Evolutionary conservation across 1,140 invertebrate species (phyloP), one percentile per base, ranked within the genome.

Genomic region (Battus philenor): DNA sequence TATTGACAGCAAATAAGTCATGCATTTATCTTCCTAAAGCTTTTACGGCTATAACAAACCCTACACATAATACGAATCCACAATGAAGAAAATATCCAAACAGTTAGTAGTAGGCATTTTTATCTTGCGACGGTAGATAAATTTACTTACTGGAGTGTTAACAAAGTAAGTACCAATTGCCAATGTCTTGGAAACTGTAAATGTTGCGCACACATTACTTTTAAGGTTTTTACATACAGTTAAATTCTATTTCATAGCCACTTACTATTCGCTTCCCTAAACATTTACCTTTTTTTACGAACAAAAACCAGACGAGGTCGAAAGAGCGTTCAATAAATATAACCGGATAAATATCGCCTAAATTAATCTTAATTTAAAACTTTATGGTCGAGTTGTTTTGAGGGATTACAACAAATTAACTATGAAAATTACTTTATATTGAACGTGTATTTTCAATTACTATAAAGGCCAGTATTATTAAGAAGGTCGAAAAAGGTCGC

Each of bases 111-210:
- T 13, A 41, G 38, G 29, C 12, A 27, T 4, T 15, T 39, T 41
- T 41, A 41, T 41, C 38, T 41, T 41, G 38, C 38, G 12, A 41
- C 38, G 38, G 38, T 44, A 44, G 31, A 44, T 44, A 44, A 44
- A 50, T 38, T 50, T 29, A 39, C 24, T 39, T 38, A 56, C 39
- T 57, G 26, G 44, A 50, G 58, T 51, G 50, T 48, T 38, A 54
- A 15, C 39, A 49, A 43, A 52, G 47, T 50, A 34, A 44, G 44
- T 36, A 56, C 50, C 50, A 46, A 50, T 46, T 50, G 31, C 38
- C 26, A 61, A 57, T 57, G 50, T 57, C 22, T 41, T 38, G 45
- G 58, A 61, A 57, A 57, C 30, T 53, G 10, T 41, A 41, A 41
- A 41, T 41, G 38, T 27, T 13, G 38, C 38, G 38, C 24, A 41